Evolutionary conservation across 2,888 invertebrate genomes (phyloP).

Genomic region (Meandrusa payeni): DNA sequence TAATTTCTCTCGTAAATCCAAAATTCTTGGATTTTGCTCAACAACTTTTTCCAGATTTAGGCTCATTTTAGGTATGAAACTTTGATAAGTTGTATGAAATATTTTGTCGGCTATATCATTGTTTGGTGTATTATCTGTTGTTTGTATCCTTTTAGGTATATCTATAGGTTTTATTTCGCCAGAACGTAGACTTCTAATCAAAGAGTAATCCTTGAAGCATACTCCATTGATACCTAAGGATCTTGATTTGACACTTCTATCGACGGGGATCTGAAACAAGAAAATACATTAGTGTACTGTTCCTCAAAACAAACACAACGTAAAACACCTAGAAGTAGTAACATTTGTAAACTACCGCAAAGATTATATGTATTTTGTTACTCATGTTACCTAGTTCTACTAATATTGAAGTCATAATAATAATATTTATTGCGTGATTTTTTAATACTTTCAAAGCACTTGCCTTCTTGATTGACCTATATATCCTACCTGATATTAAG

Average conservation of each 20-base stretch:
- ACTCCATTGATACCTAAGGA: conserved; percentile 59
- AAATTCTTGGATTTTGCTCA: conserved; percentile 68
- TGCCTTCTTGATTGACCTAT: no score
- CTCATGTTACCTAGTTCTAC: no score
- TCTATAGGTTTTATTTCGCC: conserved; percentile 46
- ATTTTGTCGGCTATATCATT: conserved; percentile 54
- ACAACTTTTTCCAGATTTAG: conserved; percentile 65
- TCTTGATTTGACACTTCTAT: conserved; percentile 69
- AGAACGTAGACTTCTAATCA: conserved; percentile 50
- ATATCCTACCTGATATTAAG: no score
- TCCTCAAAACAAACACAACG: not conserved
- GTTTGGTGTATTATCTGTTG: conserved; percentile 45
- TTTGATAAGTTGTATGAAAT: conserved; percentile 59
- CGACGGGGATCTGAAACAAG: conserved; percentile 70
- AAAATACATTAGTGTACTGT: conserved; percentile 7
- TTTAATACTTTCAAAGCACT: no score
- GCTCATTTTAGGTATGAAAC: conserved; percentile 72
- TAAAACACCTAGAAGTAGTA: no score
- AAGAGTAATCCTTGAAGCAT: conserved; percentile 53
- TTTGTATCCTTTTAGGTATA: conserved; percentile 40
- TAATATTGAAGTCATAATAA: no score
- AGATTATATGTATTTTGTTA: no score
- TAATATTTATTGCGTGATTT: no score
- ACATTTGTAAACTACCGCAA: no score
- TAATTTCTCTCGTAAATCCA: conserved; percentile 69